Evolutionary conservation across 2,888 invertebrate genomes (phyloP).

Genomic region (Drosophila cognata): DNA sequence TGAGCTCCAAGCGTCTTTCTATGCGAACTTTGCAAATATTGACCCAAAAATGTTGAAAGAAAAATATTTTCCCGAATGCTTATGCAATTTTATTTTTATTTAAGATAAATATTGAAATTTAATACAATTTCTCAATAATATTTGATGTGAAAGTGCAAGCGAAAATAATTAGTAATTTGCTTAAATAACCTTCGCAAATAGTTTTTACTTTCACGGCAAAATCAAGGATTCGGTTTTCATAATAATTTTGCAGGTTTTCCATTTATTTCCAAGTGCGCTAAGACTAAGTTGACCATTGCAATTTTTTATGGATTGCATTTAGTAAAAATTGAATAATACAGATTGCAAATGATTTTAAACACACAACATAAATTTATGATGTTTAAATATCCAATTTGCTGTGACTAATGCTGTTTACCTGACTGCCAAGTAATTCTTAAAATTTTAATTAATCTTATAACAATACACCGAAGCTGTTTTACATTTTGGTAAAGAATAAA

Average conservation of each 20-base stretch:
- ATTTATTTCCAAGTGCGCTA: neutral
- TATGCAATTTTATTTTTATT: neutral
- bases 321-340: too few relatives aligned
- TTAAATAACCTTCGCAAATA: neutral
- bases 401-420: neutral
- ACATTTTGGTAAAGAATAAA: slow-evolving; percentile 37
- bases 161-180: neutral
- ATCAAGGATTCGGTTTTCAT: neutral
- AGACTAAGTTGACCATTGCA: neutral
- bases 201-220: neutral
- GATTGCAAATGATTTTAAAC: too few relatives aligned
- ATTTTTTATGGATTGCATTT: too few relatives aligned
- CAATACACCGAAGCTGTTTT: slow-evolving; percentile 4
- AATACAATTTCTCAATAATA: neutral
- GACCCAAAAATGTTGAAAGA: neutral
- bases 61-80: neutral
- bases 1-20: neutral
- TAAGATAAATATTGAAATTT: neutral
- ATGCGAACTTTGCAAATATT: slow-evolving; percentile 14
- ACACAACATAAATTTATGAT: neutral
- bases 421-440: neutral
- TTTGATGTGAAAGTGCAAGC: neutral
- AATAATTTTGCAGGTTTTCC: neutral
- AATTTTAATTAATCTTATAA: slow-evolving; percentile 5
- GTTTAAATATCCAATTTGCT: neutral